These are phyloP conservation scores for Psylliodes chrysocephalus DNA, from an alignment of 2,888 invertebrate species.

Conservation along the genomic window DNA sequence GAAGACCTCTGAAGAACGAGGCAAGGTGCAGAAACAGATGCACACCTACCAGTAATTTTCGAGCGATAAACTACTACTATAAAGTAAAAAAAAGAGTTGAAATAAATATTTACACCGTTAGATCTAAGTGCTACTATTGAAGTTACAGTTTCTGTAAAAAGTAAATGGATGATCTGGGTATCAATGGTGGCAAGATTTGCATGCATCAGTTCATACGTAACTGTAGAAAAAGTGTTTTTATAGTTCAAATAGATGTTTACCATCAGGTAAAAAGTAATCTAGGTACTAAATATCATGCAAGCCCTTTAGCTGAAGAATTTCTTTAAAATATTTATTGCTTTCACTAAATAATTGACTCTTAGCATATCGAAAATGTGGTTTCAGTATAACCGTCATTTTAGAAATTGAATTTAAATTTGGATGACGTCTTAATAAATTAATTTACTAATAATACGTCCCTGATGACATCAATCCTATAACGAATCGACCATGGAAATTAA, in stretches of 20 bases:
- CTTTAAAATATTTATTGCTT: too few species aligned
- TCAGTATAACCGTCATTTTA: too few species aligned
- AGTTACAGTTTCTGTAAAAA: slow-evolving; percentile 20
- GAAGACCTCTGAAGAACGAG: slow-evolving; percentile 37
- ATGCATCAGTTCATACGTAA: slow-evolving; percentile 23
- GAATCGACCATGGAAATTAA: too few species aligned
- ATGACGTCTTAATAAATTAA: too few species aligned
- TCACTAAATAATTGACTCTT: too few species aligned
- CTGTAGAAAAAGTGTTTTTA: slow-evolving; percentile 21
- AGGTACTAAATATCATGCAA: too few species aligned
- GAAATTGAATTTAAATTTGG: too few species aligned
- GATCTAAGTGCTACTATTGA: slow-evolving; percentile 16
- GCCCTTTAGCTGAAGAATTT: too few species aligned
- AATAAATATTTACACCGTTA: slow-evolving; percentile 30
- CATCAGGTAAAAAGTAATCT: neutral
- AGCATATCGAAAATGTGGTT: too few species aligned
- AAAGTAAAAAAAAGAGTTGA: slow-evolving; percentile 21
- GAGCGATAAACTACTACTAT: slow-evolving; percentile 29
- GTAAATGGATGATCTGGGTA: slow-evolving; percentile 13
- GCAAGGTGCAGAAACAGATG: slow-evolving; percentile 39
- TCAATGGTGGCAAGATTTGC: slow-evolving; percentile 19
- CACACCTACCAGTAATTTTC: slow-evolving; percentile 34
- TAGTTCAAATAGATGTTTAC: neutral
- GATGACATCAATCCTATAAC: too few species aligned
- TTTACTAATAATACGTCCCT: too few species aligned